phyloP scores from a whole-genome alignment of 2,113 vertebrate genomes.

The Pygoscelis antarcticus region DNA sequence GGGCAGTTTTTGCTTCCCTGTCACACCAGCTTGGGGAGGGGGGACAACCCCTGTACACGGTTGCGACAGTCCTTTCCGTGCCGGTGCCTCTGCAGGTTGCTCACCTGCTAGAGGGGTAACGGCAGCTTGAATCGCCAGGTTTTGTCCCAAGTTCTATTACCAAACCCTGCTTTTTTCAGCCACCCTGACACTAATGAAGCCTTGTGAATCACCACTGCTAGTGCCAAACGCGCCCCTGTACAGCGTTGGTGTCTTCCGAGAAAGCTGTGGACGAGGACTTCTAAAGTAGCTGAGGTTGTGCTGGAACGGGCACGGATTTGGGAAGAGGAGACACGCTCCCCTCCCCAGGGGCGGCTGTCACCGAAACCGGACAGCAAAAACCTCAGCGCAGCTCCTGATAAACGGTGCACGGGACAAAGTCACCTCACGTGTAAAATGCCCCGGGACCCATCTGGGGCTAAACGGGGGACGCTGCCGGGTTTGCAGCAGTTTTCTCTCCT shows the following conservation, averaged over 20 bases:
- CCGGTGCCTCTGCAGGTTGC: background rate
- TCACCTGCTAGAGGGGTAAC: background rate
- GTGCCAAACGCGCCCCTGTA: rapidly evolving
- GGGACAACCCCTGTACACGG: rapidly evolving
- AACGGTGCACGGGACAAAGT: background rate
- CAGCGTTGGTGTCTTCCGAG: rapidly evolving
- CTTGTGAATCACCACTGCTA: background rate
- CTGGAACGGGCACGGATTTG: background rate
- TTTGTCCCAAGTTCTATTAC: background rate
- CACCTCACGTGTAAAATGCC: rapidly evolving
- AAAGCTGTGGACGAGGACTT: background rate
- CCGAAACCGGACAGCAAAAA: background rate
- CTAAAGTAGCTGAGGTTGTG: background rate
- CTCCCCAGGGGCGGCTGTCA: background rate
- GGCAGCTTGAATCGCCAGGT: rapidly evolving
- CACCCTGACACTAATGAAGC: too few relatives aligned
- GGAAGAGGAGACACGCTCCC: background rate
- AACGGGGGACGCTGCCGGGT: rapidly evolving
- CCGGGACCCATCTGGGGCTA: background rate
- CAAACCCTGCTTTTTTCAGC: background rate
- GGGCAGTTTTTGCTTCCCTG: background rate
- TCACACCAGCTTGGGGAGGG: background rate
- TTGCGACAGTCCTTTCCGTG: background rate
- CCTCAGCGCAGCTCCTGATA: background rate
- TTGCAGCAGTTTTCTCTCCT: background rate